Evolutionary conservation across 2,888 invertebrate species (phyloP).

Genomic region (Noctua comes): DNA sequence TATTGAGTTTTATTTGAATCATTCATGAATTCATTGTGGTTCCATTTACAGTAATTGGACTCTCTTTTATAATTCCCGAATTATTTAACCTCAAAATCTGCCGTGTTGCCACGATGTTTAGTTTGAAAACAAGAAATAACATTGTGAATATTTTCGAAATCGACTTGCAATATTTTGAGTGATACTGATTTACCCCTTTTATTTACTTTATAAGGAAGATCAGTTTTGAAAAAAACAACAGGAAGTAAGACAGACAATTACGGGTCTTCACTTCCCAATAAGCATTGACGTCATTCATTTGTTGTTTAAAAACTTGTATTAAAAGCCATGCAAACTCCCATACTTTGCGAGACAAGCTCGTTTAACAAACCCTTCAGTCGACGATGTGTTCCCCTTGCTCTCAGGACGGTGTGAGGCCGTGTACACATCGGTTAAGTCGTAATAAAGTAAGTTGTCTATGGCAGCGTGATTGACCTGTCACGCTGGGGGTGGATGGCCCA

Average conservation of each 20-base stretch:
- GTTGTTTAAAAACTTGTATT: slow-evolving; percentile 7
- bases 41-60: slow-evolving; percentile 40
- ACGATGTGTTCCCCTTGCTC: slow-evolving; percentile 14
- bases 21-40: slow-evolving; percentile 47
- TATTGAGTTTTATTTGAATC: slow-evolving; percentile 49
- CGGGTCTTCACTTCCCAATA: not conserved
- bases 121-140: not conserved
- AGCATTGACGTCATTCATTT: not conserved
- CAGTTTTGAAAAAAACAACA: not conserved
- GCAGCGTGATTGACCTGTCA: slow-evolving; percentile 61
- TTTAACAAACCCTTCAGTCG: slow-evolving; percentile 42
- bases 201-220: not conserved
- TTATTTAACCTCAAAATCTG: slow-evolving; percentile 5
- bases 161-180: not conserved
- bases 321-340: not conserved
- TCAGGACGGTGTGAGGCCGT: slow-evolving; percentile 25
- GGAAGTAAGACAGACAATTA: not conserved
- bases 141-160: slow-evolving; percentile 9
- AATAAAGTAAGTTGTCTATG: slow-evolving; percentile 53
- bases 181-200: not conserved
- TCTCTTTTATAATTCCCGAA: slow-evolving; percentile 7
- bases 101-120: not conserved
- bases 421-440: slow-evolving; percentile 29
- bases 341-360: slow-evolving; percentile 13
- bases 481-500: slow-evolving; percentile 12